Evolutionary conservation across 2,113 vertebrate species (phyloP).

Genomic region (Chelonoidis abingdonii): DNA sequence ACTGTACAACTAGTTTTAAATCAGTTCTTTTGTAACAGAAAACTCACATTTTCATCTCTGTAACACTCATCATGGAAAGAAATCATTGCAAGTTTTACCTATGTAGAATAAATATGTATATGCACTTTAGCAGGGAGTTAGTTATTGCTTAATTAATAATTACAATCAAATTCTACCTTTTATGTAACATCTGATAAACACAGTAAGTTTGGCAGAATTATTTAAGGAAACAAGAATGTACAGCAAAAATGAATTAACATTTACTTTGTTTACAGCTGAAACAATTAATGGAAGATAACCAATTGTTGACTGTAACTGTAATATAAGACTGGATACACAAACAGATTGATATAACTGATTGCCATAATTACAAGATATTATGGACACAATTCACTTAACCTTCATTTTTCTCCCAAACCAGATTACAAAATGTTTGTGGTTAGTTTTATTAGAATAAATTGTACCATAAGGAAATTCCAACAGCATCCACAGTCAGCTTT

Average conservation of each 20-base stretch:
- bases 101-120: slow-evolving; percentile 11
- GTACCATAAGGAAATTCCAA: not conserved
- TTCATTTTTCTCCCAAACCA: not conserved
- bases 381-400: not conserved
- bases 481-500: not conserved
- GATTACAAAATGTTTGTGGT: not conserved
- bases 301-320: not conserved
- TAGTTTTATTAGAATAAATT: not conserved
- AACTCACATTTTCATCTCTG: not conserved
- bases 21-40: not conserved
- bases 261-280: slow-evolving; percentile 1
- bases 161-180: not conserved
- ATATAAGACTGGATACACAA: not conserved
- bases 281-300: not conserved
- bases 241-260: not conserved
- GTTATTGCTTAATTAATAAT: not conserved
- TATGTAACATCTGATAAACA: not conserved
- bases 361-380: slow-evolving; percentile 25
- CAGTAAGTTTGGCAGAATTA: not conserved
- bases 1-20: not conserved
- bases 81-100: not conserved
- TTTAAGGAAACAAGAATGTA: not conserved
- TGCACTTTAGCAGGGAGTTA: slow-evolving; percentile 21
- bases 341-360: not conserved
- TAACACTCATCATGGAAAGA: not conserved